Conservation (phyloP, 2,888 invertebrate species). For the Adineta ricciae region DNA sequence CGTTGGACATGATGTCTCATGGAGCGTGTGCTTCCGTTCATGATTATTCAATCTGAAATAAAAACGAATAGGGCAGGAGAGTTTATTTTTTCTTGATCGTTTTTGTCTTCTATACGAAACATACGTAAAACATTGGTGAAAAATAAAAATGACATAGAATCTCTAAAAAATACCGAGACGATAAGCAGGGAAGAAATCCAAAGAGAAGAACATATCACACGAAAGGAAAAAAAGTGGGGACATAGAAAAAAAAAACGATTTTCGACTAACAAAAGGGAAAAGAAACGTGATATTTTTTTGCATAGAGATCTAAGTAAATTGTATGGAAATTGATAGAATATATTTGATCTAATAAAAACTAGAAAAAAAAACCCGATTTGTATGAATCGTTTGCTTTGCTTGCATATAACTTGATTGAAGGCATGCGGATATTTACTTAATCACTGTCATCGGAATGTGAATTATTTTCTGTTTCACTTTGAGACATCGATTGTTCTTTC, state of each 20-base stretch:
- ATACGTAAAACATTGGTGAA: neutral
- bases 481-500: constrained; percentile 22
- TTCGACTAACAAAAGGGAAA: neutral
- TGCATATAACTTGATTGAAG: neutral
- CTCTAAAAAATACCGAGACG: neutral
- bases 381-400: neutral
- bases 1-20: constrained; percentile 6
- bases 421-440: neutral
- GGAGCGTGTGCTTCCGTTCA: constrained; percentile 7
- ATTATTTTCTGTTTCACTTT: constrained; percentile 17
- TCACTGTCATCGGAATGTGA: neutral
- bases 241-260: neutral
- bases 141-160: neutral
- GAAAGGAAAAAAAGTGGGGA: neutral
- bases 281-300: neutral
- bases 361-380: neutral
- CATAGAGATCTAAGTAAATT: neutral
- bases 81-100: neutral
- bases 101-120: neutral
- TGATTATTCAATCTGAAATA: neutral
- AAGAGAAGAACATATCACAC: neutral
- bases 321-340: neutral
- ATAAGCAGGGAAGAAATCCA: neutral
- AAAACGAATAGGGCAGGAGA: neutral
- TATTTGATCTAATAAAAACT: too few species aligned